Evolutionary conservation across 2,888 invertebrate species (phyloP).

Genomic region (Heliconius ethilla): DNA sequence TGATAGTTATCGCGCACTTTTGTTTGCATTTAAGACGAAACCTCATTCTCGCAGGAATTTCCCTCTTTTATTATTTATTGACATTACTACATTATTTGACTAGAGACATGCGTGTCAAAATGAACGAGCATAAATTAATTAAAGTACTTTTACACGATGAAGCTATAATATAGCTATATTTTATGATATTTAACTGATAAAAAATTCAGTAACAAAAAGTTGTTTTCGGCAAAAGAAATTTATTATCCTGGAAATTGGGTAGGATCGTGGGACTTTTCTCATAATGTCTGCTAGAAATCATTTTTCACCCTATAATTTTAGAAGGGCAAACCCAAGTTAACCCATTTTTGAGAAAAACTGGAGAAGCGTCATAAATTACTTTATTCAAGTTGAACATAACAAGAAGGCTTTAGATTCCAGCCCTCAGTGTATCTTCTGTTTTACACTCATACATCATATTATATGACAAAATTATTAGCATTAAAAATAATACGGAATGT

Average conservation of each 20-base stretch:
- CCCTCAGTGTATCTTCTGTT: not conserved
- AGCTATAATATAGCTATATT: too few species aligned
- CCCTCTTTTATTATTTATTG: too few species aligned
- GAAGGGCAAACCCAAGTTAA: constrained; percentile 26
- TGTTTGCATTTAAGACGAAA: too few species aligned
- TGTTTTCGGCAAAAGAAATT: constrained; percentile 3
- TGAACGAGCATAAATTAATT: too few species aligned
- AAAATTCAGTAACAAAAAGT: constrained; percentile 3
- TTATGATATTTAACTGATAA: not conserved
- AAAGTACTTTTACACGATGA: too few species aligned
- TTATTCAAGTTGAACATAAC: constrained; percentile 32
- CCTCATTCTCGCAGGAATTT: too few species aligned
- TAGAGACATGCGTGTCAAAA: too few species aligned
- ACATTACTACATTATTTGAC: too few species aligned
- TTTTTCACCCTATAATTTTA: constrained; percentile 26
- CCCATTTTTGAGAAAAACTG: too few species aligned
- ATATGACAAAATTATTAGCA: not conserved
- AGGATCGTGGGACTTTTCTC: constrained; percentile 1
- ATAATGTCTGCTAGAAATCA: constrained; percentile 23
- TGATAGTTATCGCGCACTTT: too few species aligned
- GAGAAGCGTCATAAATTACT: too few species aligned
- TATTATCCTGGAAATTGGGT: constrained; percentile 12
- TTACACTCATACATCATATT: not conserved
- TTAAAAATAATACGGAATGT: not conserved
- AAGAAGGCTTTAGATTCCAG: constrained; percentile 15